Evolutionary conservation across 2,888 invertebrate genomes (phyloP).

Genomic region (Teleogryllus oceanicus): DNA sequence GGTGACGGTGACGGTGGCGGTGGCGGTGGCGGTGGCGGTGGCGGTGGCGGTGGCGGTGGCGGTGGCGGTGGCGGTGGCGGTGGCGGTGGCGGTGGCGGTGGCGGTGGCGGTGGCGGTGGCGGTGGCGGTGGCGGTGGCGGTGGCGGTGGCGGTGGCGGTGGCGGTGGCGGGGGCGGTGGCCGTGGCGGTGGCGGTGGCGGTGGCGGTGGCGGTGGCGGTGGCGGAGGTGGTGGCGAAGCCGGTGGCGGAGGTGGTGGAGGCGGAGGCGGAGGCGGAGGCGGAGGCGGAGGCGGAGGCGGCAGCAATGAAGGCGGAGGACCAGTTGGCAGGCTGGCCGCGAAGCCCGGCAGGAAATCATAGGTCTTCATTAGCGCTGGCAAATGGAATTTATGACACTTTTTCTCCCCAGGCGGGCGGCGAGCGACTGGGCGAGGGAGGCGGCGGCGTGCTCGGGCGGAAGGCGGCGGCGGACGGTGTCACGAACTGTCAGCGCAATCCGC

Average conservation of each 20-base stretch:
- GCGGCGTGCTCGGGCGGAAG: no score
- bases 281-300: background rate
- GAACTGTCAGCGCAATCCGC: no score
- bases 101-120: background rate
- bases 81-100: no score
- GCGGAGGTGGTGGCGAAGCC: background rate
- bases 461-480: no score
- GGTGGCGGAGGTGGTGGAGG: background rate
- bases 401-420: background rate
- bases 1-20: no score
- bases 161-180: background rate
- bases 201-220: background rate
- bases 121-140: background rate
- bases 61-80: background rate
- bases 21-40: no score
- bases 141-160: background rate
- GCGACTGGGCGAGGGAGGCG: background rate
- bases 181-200: background rate
- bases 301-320: background rate
- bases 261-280: background rate
- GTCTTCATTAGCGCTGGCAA: conserved; percentile 18
- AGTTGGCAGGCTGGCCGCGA: background rate
- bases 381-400: conserved; percentile 18
- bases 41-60: no score
- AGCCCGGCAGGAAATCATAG: background rate